These are phyloP conservation scores for Sebastes flavidus DNA, from an alignment of 2,797 vertebrate species.

Conservation along the genomic window DNA sequence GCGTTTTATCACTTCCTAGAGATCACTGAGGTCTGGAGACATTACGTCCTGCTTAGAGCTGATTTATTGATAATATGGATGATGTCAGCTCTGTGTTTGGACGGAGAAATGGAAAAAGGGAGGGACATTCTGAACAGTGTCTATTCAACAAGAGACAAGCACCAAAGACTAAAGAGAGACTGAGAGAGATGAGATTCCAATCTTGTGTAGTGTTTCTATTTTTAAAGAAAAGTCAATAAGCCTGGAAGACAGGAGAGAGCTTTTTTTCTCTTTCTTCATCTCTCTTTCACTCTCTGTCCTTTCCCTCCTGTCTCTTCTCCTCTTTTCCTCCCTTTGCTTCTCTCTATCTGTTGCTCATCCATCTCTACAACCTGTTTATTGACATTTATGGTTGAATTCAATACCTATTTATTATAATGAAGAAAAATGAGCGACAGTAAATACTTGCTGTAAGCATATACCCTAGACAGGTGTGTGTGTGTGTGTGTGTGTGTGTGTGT, in stretches of 20 bases:
- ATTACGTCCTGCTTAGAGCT: not conserved
- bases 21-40: not conserved
- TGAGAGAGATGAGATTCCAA: conserved; percentile 24
- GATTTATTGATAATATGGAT: not conserved
- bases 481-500: too few relatives aligned
- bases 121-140: not conserved
- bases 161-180: not conserved
- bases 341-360: conserved; percentile 17
- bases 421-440: not conserved
- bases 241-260: not conserved
- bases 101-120: not conserved
- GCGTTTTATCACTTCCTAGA: not conserved
- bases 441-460: not conserved
- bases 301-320: conserved; percentile 24
- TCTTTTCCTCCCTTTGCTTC: conserved; percentile 5
- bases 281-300: not conserved
- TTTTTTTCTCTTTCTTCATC: not conserved
- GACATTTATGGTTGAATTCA: not conserved
- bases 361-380: not conserved
- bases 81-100: not conserved
- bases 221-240: conserved; percentile 54
- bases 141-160: not conserved
- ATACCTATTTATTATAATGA: not conserved
- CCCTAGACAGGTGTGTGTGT: not conserved
- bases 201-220: conserved; percentile 42